A percentile compares a stretch with the other conserved stretches of the same genome.
phyloP scores from a whole-genome alignment of 2,888 invertebrate species.

The Ditula angustiorana region DNA sequence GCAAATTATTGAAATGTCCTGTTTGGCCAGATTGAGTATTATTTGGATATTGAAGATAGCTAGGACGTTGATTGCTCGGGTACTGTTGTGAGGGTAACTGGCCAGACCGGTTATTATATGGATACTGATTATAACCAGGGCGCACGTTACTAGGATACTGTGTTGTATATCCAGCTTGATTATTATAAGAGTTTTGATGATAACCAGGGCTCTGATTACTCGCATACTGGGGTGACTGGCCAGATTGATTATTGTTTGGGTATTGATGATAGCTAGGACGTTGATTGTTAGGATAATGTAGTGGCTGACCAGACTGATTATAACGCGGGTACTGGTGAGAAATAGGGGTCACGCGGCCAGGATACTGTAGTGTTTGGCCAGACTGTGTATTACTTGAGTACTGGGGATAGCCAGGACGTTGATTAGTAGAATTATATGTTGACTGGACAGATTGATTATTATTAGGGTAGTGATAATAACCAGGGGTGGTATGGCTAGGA shows the following conservation, averaged over 20 bases:
- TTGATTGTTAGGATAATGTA: conserved; percentile 31
- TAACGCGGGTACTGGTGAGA: conserved; percentile 36
- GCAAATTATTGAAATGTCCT: too few relatives aligned
- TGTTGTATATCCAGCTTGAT: conserved; percentile 35
- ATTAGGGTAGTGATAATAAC: not conserved
- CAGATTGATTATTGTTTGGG: not conserved
- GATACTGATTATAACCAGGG: not conserved
- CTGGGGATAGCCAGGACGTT: conserved; percentile 10
- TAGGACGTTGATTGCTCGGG: not conserved
- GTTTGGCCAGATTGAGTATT: not conserved
- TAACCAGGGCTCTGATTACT: conserved; percentile 18
- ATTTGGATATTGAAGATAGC: not conserved
- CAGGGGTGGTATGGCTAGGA: not conserved
- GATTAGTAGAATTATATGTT: not conserved
- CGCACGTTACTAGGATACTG: conserved; percentile 28
- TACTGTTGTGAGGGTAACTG: conserved; percentile 9
- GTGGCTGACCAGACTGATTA: conserved; percentile 33
- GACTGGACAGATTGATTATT: not conserved
- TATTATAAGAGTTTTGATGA: conserved; percentile 30
- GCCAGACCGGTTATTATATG: not conserved
- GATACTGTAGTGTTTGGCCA: not conserved
- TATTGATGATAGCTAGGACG: not conserved
- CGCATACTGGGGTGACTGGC: not conserved
- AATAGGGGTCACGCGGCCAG: conserved; percentile 43
- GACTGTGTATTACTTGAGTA: not conserved